A percentile compares a stretch with the other conserved stretches of the same genome.
These are phyloP conservation scores for Corythornis cristatus DNA, from an alignment of 2,113 vertebrate species.

Conservation along the genomic window DNA sequence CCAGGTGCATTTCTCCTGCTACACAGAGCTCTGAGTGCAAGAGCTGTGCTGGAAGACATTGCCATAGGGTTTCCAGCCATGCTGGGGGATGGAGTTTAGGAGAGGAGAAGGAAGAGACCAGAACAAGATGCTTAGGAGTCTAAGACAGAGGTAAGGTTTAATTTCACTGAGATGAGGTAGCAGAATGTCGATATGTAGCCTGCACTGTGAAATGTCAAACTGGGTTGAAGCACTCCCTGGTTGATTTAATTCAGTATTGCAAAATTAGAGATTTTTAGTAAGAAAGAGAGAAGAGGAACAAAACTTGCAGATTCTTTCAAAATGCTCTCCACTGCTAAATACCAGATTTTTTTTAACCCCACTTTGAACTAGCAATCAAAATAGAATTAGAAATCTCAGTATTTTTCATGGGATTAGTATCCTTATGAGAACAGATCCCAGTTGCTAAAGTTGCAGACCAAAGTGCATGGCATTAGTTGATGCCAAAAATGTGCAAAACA, in stretches of 20 bases:
- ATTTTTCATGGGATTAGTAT: background rate
- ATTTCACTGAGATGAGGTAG: background rate
- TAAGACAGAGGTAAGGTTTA: background rate
- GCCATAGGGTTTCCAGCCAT: accelerated
- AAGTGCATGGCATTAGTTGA: background rate
- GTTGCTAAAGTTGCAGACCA: background rate
- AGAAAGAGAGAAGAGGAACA: background rate
- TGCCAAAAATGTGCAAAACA: conserved; percentile 13
- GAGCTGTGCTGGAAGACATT: background rate
- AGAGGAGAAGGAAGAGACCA: background rate
- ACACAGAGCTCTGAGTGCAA: background rate
- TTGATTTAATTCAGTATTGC: background rate
- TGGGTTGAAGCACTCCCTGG: background rate
- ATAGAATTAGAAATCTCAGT: background rate
- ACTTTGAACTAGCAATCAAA: background rate
- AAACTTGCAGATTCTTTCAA: background rate
- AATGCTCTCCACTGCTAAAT: background rate
- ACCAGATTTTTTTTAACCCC: background rate
- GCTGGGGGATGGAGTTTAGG: accelerated
- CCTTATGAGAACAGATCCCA: background rate
- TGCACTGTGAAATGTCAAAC: background rate
- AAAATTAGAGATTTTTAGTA: background rate
- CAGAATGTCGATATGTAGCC: background rate
- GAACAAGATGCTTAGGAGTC: background rate
- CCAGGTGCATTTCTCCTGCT: background rate